Base-by-base conservation (phyloP, 2,888 invertebrate genomes). In the Timema cristinae region DNA sequence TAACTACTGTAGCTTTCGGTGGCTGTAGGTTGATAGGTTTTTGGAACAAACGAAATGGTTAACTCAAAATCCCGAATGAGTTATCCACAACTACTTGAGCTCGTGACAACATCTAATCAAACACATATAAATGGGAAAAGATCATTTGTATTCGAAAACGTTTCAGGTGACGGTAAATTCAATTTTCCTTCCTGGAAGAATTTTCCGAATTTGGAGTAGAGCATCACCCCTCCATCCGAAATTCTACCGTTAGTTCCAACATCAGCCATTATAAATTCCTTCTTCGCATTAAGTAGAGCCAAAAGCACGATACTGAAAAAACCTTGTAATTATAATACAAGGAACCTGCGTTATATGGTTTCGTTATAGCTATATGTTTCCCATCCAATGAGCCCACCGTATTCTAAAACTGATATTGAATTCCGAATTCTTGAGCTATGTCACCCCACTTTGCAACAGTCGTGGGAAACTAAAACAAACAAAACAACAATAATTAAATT, bases 21-120 rank as follows among this genome's bases (percentile, higher is more conserved):
- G 54, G 54, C 54, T 54, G 54, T 54, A 54, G 11, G 54, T 54
- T 54, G 54, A 54, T 54, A 54, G 54, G 54, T 54, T 54, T 54
- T 54, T 54, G 54, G 54, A 54, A 54, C 11, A 54, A 1, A 54
- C 54, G 11, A n/a, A 54, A 54, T 4, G 2, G 54, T n/a, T 1
- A 54, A 54, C 54, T 54, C 54, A 54, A 54, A 2, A 54, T 54
- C 11, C 54, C 4, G n/a, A 54, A 54, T 54, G 54, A 1, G 1
- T 54, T 54, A 1, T 13, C 54, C 2, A 54, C 54, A 11, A 54
- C 54, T n/a, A 54, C 54, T n/a, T 4, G 4, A 54, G 54, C 4
- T 4, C 54, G 4, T 54, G 54, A 2, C 54, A 54, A 4, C n/a
- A 1, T 54, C 54, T 54, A 1, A n/a, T 54, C 4, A 4, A 54